phyloP scores from a whole-genome alignment of 2,797 vertebrate genomes.

The Perodicticus potto region DNA sequence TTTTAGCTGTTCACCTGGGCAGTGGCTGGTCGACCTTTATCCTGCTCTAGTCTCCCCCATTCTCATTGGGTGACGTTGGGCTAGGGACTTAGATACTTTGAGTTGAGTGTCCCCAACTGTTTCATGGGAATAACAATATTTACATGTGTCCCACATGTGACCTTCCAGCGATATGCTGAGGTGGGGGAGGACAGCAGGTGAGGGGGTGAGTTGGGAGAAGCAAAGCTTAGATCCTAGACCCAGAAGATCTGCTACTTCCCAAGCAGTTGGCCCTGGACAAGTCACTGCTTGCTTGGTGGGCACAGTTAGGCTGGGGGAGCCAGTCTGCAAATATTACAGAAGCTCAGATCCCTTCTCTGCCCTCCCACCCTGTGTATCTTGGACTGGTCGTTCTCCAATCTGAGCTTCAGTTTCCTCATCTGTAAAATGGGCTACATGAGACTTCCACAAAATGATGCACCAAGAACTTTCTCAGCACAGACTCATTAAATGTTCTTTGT shows the following conservation, averaged over 20 bases:
- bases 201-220: background rate
- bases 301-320: background rate
- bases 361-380: too few relatives aligned
- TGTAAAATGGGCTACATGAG: background rate
- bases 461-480: background rate
- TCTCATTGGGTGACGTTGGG: background rate
- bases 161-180: background rate
- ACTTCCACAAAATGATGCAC: too few relatives aligned
- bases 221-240: background rate
- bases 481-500: background rate
- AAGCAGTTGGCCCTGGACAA: background rate
- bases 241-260: background rate
- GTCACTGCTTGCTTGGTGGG: background rate
- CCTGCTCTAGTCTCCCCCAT: background rate
- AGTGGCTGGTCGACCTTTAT: background rate
- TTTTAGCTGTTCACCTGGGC: background rate
- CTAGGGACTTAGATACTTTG: background rate
- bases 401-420: background rate
- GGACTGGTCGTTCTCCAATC: accelerated
- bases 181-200: too few relatives aligned
- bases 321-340: background rate
- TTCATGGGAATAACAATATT: background rate
- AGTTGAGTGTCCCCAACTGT: background rate
- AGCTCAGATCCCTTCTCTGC: background rate
- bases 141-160: background rate